Conservation (phyloP, 2,888 invertebrate genomes). For the Caenorhabditis doughertyi region DNA sequence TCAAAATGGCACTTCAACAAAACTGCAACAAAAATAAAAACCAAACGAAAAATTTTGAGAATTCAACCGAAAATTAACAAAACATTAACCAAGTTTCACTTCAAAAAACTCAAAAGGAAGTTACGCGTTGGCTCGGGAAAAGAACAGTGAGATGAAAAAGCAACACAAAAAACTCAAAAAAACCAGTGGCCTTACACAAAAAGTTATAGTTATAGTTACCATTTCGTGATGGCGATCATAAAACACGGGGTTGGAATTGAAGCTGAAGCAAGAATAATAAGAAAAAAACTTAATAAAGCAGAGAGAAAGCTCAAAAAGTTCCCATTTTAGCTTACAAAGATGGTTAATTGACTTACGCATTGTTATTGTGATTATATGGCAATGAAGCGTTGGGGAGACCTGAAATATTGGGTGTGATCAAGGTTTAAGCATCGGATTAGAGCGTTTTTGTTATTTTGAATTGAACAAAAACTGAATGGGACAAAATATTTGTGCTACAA, state of each 20-base stretch:
- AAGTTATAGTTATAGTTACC: conserved; percentile 45
- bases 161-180: conserved; percentile 48
- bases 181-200: conserved; percentile 32
- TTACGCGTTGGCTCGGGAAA: conserved; percentile 36
- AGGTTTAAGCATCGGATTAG: conserved; percentile 40
- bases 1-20: conserved; percentile 39
- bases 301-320: conserved; percentile 9
- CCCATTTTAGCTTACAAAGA: neutral
- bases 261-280: conserved; percentile 60
- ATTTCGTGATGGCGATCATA: conserved; percentile 62
- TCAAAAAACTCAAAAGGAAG: conserved; percentile 17
- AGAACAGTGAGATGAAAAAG: conserved; percentile 33
- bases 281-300: neutral
- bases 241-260: conserved; percentile 61
- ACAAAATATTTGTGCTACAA: neutral
- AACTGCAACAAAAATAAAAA: conserved; percentile 32
- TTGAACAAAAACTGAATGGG: neutral
- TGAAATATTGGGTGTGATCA: conserved; percentile 50
- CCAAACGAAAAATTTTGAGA: conserved; percentile 35
- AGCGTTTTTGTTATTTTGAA: conserved; percentile 15
- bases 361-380: conserved; percentile 65
- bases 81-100: conserved; percentile 13
- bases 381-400: conserved; percentile 59
- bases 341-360: conserved; percentile 59
- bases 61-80: conserved; percentile 16